Evolutionary conservation across 2,888 invertebrate genomes (phyloP).

Genomic region (Tenodera sinensis): DNA sequence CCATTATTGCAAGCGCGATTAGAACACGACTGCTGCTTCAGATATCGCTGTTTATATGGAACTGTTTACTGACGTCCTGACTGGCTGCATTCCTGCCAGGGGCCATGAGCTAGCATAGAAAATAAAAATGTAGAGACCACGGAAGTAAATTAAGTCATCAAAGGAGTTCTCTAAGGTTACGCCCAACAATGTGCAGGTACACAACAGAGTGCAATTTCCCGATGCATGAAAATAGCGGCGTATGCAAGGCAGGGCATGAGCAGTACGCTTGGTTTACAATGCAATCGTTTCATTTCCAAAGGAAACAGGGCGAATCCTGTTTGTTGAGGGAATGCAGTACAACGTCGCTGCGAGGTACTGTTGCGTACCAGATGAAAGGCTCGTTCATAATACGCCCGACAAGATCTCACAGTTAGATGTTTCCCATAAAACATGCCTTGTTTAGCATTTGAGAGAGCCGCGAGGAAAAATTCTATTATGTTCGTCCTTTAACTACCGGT

Average conservation of each 20-base stretch:
- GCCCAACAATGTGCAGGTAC: too few species aligned
- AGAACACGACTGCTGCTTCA: too few species aligned
- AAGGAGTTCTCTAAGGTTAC: too few species aligned
- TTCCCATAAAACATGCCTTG: not conserved
- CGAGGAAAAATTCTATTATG: not conserved
- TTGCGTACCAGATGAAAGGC: not conserved
- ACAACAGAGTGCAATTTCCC: too few species aligned
- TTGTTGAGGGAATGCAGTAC: not conserved
- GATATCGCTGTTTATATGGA: too few species aligned
- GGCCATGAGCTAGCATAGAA: too few species aligned
- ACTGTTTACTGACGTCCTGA: too few species aligned
- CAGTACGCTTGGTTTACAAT: not conserved
- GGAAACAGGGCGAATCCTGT: not conserved
- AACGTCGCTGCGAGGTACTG: not conserved
- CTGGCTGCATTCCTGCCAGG: too few species aligned
- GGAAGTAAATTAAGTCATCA: too few species aligned
- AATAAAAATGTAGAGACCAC: too few species aligned
- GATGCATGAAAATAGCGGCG: too few species aligned
- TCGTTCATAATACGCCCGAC: not conserved
- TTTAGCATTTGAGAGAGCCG: not conserved
- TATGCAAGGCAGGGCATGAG: not conserved
- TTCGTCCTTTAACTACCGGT: not conserved
- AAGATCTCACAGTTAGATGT: not conserved
- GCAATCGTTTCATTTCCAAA: not conserved
- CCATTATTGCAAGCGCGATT: too few species aligned